Base-by-base conservation (phyloP, 92 coral and sea anemone genomes). In the Chrysogorgia sp. region DNA sequence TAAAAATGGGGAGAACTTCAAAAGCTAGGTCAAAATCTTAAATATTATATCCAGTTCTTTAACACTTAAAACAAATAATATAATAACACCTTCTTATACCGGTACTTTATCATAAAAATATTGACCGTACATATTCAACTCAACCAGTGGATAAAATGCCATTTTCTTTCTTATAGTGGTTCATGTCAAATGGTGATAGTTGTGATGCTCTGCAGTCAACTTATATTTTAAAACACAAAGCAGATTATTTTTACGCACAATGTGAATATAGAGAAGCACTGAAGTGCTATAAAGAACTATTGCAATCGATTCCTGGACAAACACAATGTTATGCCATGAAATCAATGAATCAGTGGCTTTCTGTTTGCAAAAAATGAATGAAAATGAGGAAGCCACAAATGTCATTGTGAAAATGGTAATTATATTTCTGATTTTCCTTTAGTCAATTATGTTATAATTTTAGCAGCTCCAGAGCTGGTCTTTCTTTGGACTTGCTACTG, bases 191-290 rank as follows among this genome's bases (percentile, higher is more conserved):
- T 15, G 17, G 32, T 23, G 29, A 23, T 3, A 15, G 17, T 23
- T 23, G 23, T 23, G 17, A 57, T 57, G 31, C 17, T 14, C 14
- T 2, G 17, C 31, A 29, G 4, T 6, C 63, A 1, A 57, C 31
- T 29, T 14, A 57, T 31, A 57, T 57, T 19, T 28, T 72, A 58
- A 53, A 55, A 56, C 55, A 56, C 31, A 72, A 72, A 72, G 79
- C 79, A 8, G 79, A 72, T 72, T 72, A 53, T 34, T 20, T 32
- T 5, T 72, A 72, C 24, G 79, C 63, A 31, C 79, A 53, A 56
- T 12, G 64, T 33, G 43, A 52, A 53, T 72, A 31, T 32, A 17
- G 12, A 6, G 19, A 72, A 31, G 65, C 79, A n/a, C 6, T 53
- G 26, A 35, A 52, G 22, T 53, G 65, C 55, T 72, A 52, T 55